These are phyloP conservation scores for Ennomos fuscantarius DNA, from an alignment of 2,888 invertebrate species.

Conservation along the genomic window DNA sequence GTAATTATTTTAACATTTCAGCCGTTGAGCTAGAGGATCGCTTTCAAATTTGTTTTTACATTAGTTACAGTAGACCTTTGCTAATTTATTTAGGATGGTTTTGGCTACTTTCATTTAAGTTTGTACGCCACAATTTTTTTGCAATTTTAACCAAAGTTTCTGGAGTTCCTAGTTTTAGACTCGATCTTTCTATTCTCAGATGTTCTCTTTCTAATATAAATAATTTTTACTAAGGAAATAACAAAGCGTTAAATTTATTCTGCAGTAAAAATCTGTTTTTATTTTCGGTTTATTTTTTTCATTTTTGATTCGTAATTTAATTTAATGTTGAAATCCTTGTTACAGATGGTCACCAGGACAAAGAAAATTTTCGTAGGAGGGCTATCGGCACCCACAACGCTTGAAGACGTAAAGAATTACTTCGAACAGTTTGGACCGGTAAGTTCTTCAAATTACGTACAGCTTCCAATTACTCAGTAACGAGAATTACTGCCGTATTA, in stretches of 20 bases:
- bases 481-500: no score
- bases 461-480: no score
- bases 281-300: constrained; percentile 28
- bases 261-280: no score
- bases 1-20: constrained; percentile 73
- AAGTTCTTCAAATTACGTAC: constrained; percentile 72
- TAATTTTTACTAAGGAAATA: no score
- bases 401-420: constrained; percentile 99
- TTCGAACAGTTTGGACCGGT: constrained; percentile 99
- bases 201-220: no score
- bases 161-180: no score
- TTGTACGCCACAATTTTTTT: constrained; percentile 9
- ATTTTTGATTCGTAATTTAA: constrained; percentile 25
- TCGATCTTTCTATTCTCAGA: no score
- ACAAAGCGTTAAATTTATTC: no score
- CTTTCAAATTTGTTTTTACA: constrained; percentile 59
- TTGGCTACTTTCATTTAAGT: constrained; percentile 22
- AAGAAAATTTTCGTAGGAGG: constrained; percentile 99
- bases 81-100: constrained; percentile 33
- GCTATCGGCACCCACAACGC: constrained; percentile 99
- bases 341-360: constrained; percentile 99
- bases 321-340: constrained; percentile 49
- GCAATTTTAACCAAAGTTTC: constrained; percentile 10
- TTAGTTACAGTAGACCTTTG: constrained; percentile 46
- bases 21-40: constrained; percentile 47